Evolutionary conservation across 2,888 invertebrate genomes (phyloP).

Genomic region (Hemistola chrysoprasaria): DNA sequence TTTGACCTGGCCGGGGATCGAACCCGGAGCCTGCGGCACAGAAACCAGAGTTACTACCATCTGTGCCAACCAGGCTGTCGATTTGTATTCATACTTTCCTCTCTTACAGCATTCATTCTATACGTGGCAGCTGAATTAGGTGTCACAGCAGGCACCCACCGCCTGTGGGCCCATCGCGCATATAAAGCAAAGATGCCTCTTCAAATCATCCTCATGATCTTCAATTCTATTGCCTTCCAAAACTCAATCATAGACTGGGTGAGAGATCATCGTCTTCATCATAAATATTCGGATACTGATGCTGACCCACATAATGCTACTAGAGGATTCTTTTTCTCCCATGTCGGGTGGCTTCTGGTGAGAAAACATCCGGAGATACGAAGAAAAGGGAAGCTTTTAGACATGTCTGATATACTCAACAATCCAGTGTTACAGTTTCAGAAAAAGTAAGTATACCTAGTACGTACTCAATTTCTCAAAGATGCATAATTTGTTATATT

Average conservation of each 20-base stretch:
- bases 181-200: constrained; percentile 50
- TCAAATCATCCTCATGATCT: constrained; percentile 46
- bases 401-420: constrained; percentile 85
- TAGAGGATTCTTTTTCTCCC: constrained; percentile 92
- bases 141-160: constrained; percentile 48
- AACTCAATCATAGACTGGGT: constrained; percentile 82
- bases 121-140: constrained; percentile 40
- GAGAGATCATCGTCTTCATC: constrained; percentile 85
- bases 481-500: too few relatives aligned
- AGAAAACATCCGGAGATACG: constrained; percentile 89
- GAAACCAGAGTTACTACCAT: too few relatives aligned
- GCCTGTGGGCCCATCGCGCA: constrained; percentile 48
- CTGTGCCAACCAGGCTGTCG: too few relatives aligned
- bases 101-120: constrained; percentile 35
- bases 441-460: constrained; percentile 75
- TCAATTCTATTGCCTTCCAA: constrained; percentile 57
- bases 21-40: too few relatives aligned
- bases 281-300: constrained; percentile 82
- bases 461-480: constrained; percentile 2
- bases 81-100: not conserved
- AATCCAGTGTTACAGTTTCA: constrained; percentile 89
- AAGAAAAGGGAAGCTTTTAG: constrained; percentile 85
- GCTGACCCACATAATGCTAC: constrained; percentile 86
- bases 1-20: too few relatives aligned
- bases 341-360: constrained; percentile 91